Conservation (phyloP, 2,888 invertebrate genomes). For the Chaitophorus viminalis region DNA sequence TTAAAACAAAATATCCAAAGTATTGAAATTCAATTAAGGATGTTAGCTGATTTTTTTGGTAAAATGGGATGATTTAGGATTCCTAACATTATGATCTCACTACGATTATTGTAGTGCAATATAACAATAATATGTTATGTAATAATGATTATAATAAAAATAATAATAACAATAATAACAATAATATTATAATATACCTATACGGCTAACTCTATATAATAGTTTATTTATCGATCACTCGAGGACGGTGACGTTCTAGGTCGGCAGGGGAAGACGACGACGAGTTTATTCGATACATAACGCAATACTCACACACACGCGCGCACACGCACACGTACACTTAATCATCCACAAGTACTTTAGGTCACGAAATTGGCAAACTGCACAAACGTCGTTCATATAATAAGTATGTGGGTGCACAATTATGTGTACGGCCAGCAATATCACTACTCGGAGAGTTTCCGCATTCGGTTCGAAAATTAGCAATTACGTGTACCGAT, state of each 20-base stretch:
- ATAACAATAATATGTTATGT: neutral
- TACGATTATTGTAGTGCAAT: neutral
- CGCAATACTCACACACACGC: neutral
- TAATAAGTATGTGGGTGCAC: neutral
- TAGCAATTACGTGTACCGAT: too few species aligned
- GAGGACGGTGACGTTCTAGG: neutral
- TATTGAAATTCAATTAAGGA: too few species aligned
- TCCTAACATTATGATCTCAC: neutral
- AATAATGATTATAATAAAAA: too few species aligned
- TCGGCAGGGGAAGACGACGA: neutral
- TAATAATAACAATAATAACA: too few species aligned
- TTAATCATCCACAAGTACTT: neutral
- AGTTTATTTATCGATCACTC: neutral
- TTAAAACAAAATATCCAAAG: too few species aligned
- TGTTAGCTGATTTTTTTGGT: too few species aligned
- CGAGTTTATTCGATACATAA: neutral
- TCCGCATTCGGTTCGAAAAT: neutral
- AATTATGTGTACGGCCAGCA: neutral
- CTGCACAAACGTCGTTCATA: neutral
- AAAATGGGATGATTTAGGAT: neutral
- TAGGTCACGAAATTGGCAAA: neutral
- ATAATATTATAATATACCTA: neutral
- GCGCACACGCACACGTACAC: too few species aligned
- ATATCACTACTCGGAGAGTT: neutral
- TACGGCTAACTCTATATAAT: neutral